Conservation (phyloP, 2,888 invertebrate species). For the Agriotes lineatus region DNA sequence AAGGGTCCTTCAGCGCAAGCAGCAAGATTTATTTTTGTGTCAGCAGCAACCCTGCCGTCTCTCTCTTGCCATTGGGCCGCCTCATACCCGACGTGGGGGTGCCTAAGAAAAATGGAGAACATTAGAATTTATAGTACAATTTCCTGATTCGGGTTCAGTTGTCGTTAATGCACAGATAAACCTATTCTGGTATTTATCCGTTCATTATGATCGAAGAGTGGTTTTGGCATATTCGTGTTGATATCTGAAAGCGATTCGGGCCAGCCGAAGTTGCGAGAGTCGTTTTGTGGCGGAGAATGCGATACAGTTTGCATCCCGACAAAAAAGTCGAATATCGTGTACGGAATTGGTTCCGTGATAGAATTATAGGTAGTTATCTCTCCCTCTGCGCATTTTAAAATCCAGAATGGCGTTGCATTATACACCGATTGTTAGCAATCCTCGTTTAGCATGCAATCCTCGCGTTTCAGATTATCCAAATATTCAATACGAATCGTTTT, state of each 20-base stretch:
- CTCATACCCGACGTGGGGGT: neutral
- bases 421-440: constrained; percentile 45
- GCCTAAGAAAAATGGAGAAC: neutral
- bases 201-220: constrained; percentile 42
- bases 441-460: constrained; percentile 49
- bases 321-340: constrained; percentile 42
- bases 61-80: neutral
- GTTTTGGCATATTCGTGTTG: constrained; percentile 39
- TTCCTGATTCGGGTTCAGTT: constrained; percentile 44
- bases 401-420: constrained; percentile 49
- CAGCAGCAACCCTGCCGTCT: neutral
- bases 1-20: constrained; percentile 41
- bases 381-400: constrained; percentile 54
- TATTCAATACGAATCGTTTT: constrained; percentile 41
- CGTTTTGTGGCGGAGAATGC: constrained; percentile 13
- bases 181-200: constrained; percentile 45
- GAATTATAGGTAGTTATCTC: constrained; percentile 59
- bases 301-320: constrained; percentile 18
- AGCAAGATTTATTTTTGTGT: constrained; percentile 12
- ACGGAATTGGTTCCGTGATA: constrained; percentile 53
- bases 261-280: neutral
- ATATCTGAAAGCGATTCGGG: constrained; percentile 5
- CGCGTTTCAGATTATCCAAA: constrained; percentile 43
- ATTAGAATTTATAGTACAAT: constrained; percentile 40
- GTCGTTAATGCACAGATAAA: constrained; percentile 47